A percentile compares a stretch with the other conserved stretches of the same genome.
Evolutionary conservation across 2,888 invertebrate species (phyloP).

Genomic region (Pedicia rivosa): DNA sequence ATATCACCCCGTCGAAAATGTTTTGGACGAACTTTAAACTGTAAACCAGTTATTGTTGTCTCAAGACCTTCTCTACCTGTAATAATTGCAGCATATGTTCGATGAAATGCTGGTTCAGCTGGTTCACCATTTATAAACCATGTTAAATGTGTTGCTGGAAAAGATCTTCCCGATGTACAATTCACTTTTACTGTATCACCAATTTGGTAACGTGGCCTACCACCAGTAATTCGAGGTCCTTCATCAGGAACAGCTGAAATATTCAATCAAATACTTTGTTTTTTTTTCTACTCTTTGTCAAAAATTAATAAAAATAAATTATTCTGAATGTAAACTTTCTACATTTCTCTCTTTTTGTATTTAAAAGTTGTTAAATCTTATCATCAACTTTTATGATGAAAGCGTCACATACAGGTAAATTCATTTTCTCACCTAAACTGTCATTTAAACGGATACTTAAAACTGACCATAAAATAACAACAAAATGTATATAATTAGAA

Average conservation of each 20-base stretch:
- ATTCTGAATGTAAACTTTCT: neutral
- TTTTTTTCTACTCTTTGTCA: no score
- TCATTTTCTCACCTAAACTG: no score
- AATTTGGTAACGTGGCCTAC: constrained; percentile 39
- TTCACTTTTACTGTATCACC: constrained; percentile 42
- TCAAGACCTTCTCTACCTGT: constrained; percentile 45
- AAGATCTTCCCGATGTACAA: constrained; percentile 44
- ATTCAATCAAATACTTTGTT: no score
- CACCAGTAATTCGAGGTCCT: constrained; percentile 42
- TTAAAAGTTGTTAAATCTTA: no score
- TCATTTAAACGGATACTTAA: no score
- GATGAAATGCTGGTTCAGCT: constrained; percentile 28
- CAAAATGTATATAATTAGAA: no score
- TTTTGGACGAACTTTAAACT: constrained; percentile 48
- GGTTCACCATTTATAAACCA: constrained; percentile 45
- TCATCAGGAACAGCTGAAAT: constrained; percentile 39
- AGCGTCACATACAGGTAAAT: no score
- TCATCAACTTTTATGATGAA: no score
- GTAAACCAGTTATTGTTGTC: constrained; percentile 47
- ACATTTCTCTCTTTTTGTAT: neutral
- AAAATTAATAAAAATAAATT: neutral
- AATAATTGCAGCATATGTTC: constrained; percentile 35
- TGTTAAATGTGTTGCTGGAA: constrained; percentile 39
- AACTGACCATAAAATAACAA: no score
- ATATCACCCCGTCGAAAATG: constrained; percentile 57